A percentile compares a stretch with the other conserved stretches of the same genome.
phyloP scores from a whole-genome alignment of 2,888 invertebrate genomes.

The Nyleta sp. region DNA sequence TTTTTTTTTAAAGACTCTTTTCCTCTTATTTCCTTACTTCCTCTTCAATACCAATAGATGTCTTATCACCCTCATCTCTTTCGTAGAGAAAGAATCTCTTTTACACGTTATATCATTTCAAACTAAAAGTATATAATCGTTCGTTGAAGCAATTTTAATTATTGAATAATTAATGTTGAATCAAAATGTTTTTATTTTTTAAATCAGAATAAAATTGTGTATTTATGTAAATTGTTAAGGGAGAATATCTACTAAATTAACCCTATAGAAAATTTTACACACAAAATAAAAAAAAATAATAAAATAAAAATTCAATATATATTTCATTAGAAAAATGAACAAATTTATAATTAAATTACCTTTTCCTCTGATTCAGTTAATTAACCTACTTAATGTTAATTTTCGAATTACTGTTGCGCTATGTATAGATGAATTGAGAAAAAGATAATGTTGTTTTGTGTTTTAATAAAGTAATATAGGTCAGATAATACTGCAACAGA shows the following conservation, averaged over 20 bases:
- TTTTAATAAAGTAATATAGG: constrained; percentile 10
- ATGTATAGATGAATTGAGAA: not conserved
- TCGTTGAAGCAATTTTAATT: constrained; percentile 5
- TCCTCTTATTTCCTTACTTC: constrained; percentile 35
- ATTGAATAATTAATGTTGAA: constrained; percentile 2
- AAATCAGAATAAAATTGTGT: too few relatives aligned
- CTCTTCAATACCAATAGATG: constrained; percentile 39
- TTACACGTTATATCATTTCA: constrained; percentile 28
- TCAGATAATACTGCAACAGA: not conserved
- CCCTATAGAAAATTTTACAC: too few relatives aligned
- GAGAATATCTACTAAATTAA: too few relatives aligned
- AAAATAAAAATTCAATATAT: too few relatives aligned
- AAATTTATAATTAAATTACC: too few relatives aligned
- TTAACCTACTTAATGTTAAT: too few relatives aligned
- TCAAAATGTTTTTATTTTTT: not conserved
- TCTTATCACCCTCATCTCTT: constrained; percentile 38
- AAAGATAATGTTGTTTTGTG: not conserved
- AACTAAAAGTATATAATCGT: constrained; percentile 27
- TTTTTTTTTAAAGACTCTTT: constrained; percentile 3
- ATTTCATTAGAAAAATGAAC: too few relatives aligned
- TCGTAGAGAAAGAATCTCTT: constrained; percentile 14
- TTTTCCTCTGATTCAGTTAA: too few relatives aligned
- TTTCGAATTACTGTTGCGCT: not conserved
- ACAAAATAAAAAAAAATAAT: too few relatives aligned
- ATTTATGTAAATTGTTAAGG: too few relatives aligned